These are phyloP conservation scores for Deilephila elpenor DNA, from an alignment of 2,888 invertebrate species.

Conservation along the genomic window DNA sequence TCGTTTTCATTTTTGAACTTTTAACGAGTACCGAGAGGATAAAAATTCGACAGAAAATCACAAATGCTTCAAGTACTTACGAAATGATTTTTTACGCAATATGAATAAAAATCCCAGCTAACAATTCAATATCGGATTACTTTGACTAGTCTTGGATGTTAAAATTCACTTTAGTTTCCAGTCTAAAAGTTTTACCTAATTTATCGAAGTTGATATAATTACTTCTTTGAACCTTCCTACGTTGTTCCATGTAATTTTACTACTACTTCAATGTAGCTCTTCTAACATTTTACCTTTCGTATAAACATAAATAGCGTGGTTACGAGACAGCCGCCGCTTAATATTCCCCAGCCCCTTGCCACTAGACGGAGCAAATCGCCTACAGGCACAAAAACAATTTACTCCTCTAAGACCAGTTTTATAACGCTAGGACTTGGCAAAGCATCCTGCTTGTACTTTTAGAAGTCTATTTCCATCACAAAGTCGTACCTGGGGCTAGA, in stretches of 20 bases:
- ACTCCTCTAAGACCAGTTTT: slow-evolving; percentile 69
- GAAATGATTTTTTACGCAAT: not conserved
- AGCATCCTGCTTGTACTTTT: slow-evolving; percentile 61
- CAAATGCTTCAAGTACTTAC: not conserved
- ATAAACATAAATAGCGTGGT: slow-evolving; percentile 34
- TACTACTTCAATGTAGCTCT: not conserved
- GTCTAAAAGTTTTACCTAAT: not conserved
- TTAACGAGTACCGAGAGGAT: not conserved
- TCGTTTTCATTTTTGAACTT: not conserved
- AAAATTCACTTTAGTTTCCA: too few relatives aligned
- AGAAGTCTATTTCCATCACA: slow-evolving; percentile 73
- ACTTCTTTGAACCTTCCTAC: not conserved
- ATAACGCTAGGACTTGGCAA: slow-evolving; percentile 60
- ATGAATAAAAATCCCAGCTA: not conserved
- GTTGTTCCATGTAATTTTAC: not conserved
- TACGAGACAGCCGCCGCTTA: slow-evolving; percentile 45
- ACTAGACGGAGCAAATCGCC: slow-evolving; percentile 63
- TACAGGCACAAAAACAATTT: slow-evolving; percentile 81
- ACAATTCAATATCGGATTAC: too few relatives aligned
- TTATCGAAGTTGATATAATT: not conserved
- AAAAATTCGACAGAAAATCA: not conserved
- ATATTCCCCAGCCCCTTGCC: slow-evolving; percentile 48
- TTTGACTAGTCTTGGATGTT: too few relatives aligned
- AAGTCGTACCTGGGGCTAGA: slow-evolving; percentile 68
- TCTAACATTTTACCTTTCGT: slow-evolving; percentile 22